Evolutionary conservation across 2,888 invertebrate genomes (phyloP), one percentile per base, ranked within the genome.

Genomic region (Xestia sexstrigata): DNA sequence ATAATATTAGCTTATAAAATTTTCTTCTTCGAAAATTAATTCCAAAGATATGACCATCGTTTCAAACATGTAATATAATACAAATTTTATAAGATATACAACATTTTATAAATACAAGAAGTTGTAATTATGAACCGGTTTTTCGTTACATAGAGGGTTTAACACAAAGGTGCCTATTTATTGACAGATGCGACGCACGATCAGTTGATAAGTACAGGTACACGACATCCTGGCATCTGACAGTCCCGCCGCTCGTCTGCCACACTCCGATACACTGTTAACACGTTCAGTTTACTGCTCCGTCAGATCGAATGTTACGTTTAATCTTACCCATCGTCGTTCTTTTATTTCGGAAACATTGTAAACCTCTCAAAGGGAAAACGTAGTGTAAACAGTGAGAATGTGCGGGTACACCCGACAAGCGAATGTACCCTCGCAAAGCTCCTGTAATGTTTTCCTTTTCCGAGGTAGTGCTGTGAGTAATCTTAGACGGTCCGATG

Each of bases 401-500:
- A 89, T 92, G 95, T 93, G 94, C 91, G 94, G 96, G 92, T 96
- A 96, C 96, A 93, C 89, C 87, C 86, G 83, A 86, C 81, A 89
- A 83, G 85, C 87, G 91, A 89, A 88, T 93, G 96, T 96, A 96
- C 92, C 95, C 96, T 90, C 94, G 95, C 95, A 91, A 88, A 90
- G 91, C 92, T 94, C 91, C 91, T 86, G 84, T 88, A 83, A 94
- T 93, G 95, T 96, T 96, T 95, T 93, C 93, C 93, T 93, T 92
- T 92, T 96, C 82, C 83, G 93, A 95, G 94, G 92, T 89, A 82
- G 75, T 81, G 86, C 81, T 87, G 87, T 73, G 84, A 88, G 90
- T 93, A 93, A 94, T 93, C 93, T 90, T 92, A 94, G 92, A 89
- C 94, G 94, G 91, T 93, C 94, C 94, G 91, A 93, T 93, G 96